Evolutionary conservation across 2,113 vertebrate species (phyloP).

Genomic region (Albula glossodonta): DNA sequence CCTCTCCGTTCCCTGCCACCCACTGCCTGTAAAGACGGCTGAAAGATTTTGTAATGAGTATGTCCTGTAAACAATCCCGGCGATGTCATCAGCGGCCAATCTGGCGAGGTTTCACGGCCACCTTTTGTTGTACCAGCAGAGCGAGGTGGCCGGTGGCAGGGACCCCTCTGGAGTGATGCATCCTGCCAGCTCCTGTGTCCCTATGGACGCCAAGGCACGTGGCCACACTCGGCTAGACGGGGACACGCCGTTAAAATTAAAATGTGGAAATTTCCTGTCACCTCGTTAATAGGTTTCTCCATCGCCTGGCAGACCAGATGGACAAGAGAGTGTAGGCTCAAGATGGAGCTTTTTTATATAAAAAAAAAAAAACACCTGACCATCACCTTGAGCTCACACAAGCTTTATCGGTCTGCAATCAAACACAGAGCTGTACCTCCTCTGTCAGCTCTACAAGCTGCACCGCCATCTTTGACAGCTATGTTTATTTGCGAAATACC

Average conservation of each 20-base stretch:
- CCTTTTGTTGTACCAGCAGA: constrained; percentile 67
- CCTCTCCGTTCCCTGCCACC: not conserved
- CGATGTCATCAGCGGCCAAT: constrained; percentile 55
- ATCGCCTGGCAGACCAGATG: constrained; percentile 56
- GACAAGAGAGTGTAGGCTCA: constrained; percentile 49
- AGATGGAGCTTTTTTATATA: constrained; percentile 35
- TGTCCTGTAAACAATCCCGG: not conserved
- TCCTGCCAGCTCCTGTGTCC: constrained; percentile 56
- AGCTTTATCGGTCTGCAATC: constrained; percentile 46
- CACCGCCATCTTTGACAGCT: not conserved
- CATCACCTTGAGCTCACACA: constrained; percentile 47
- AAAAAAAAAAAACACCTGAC: constrained; percentile 47
- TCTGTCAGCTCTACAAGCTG: not conserved
- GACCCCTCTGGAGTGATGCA: constrained; percentile 67
- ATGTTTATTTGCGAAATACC: not conserved
- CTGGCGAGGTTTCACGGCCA: constrained; percentile 70
- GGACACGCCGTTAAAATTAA: constrained; percentile 71
- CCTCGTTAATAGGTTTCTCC: constrained; percentile 65
- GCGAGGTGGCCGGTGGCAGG: constrained; percentile 70
- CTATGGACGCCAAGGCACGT: constrained; percentile 56
- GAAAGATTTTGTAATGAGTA: constrained; percentile 4
- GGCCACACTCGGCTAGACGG: constrained; percentile 54
- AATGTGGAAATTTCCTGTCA: constrained; percentile 69
- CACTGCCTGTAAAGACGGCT: not conserved
- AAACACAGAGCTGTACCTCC: not conserved